Percentiles rank a stretch among this genome's conserved stretches.
These are phyloP conservation scores for Cololabis saira DNA, from an alignment of 2,113 vertebrate genomes.

Conservation along the genomic window DNA sequence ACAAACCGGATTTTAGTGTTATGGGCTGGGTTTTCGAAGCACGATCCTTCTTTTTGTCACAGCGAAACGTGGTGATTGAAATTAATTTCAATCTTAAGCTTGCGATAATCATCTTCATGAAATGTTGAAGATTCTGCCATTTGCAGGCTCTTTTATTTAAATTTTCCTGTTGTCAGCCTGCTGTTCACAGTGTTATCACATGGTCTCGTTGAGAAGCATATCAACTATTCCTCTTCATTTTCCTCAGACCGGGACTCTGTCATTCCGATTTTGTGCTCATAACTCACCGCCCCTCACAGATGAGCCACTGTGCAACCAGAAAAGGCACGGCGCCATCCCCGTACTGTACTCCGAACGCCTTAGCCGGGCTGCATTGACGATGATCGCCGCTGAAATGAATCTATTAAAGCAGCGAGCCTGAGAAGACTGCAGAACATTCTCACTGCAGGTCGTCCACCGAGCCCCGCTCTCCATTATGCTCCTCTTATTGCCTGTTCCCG, in stretches of 20 bases:
- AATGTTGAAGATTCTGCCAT: slow-evolving; percentile 87
- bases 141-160: slow-evolving; percentile 91
- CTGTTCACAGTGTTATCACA: slow-evolving; percentile 35
- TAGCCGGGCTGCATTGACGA: slow-evolving; percentile 89
- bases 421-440: slow-evolving; percentile 76
- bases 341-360: slow-evolving; percentile 80
- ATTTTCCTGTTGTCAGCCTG: slow-evolving; percentile 87
- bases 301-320: slow-evolving; percentile 81
- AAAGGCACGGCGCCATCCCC: slow-evolving; percentile 78
- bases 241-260: slow-evolving; percentile 78
- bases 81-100: slow-evolving; percentile 65
- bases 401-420: slow-evolving; percentile 88
- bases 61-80: slow-evolving; percentile 80
- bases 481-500: slow-evolving; percentile 73
- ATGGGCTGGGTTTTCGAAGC: too few relatives aligned
- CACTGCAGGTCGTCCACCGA: slow-evolving; percentile 47
- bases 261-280: slow-evolving; percentile 85
- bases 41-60: background rate
- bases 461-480: slow-evolving; percentile 73
- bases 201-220: slow-evolving; percentile 76
- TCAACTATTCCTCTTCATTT: slow-evolving; percentile 65
- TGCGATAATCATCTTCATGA: slow-evolving; percentile 88
- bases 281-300: slow-evolving; percentile 84
- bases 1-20: too few relatives aligned
- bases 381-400: slow-evolving; percentile 92